Conservation (phyloP, 2,113 vertebrate genomes). For the Pelusios castaneus region DNA sequence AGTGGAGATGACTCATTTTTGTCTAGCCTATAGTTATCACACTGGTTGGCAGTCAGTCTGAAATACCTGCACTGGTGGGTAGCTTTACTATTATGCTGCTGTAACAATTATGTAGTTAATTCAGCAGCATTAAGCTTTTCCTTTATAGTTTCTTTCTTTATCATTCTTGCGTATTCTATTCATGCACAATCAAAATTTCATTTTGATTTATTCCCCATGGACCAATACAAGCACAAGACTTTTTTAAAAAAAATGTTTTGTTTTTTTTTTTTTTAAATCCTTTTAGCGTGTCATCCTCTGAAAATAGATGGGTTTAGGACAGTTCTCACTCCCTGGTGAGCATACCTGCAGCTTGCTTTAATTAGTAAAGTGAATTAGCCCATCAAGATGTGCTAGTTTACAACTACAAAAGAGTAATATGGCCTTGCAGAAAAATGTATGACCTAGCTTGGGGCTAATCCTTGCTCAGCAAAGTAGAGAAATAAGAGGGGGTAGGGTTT, state of each 20-base stretch:
- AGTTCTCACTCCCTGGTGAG: not conserved
- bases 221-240: not conserved
- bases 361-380: not conserved
- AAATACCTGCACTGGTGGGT: rapidly evolving
- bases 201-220: not conserved
- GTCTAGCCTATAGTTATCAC: not conserved
- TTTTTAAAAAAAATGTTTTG: not conserved
- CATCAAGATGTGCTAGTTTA: not conserved
- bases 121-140: not conserved
- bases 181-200: not conserved
- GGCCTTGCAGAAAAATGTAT: not conserved
- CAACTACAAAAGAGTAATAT: not conserved
- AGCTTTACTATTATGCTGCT: not conserved
- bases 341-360: not conserved
- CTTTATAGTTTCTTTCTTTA: not conserved
- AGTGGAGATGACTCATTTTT: not conserved
- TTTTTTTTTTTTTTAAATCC: not conserved
- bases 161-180: not conserved
- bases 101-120: not conserved
- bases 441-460: rapidly evolving
- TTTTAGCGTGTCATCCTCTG: not conserved
- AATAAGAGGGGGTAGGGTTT: not conserved
- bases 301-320: not conserved
- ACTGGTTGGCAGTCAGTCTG: not conserved
- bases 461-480: not conserved